A percentile compares a stretch with the other conserved stretches of the same genome.
Conservation (phyloP, 2,113 vertebrate species). For the Psittacula cyanocephala region DNA sequence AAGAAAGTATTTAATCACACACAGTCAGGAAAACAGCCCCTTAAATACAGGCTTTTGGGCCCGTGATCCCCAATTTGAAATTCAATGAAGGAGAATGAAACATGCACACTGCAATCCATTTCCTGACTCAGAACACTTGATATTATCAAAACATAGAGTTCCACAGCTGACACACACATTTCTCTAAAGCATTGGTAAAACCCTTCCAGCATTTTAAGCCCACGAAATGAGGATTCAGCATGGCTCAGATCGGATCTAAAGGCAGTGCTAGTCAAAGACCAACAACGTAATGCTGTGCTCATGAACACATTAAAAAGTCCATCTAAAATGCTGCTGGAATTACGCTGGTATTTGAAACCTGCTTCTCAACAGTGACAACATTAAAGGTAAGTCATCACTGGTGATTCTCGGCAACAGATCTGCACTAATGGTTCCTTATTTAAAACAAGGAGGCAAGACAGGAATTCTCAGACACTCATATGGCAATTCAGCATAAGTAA, state of each 20-base stretch:
- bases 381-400: neutral
- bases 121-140: slow-evolving; percentile 57
- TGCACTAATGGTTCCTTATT: neutral
- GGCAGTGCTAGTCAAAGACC: neutral
- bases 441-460: neutral
- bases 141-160: slow-evolving; percentile 48
- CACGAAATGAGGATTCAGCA: neutral
- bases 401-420: neutral
- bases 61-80: slow-evolving; percentile 31
- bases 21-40: slow-evolving; percentile 25
- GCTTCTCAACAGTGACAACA: neutral
- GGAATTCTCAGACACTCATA: neutral
- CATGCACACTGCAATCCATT: slow-evolving; percentile 33
- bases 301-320: slow-evolving; percentile 3
- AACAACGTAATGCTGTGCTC: neutral
- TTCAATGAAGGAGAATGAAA: slow-evolving; percentile 45
- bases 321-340: slow-evolving; percentile 8
- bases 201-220: slow-evolving; percentile 1
- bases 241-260: neutral
- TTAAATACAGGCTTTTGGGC: slow-evolving; percentile 16
- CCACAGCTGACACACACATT: slow-evolving; percentile 61
- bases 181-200: neutral
- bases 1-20: slow-evolving; percentile 48
- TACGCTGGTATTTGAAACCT: slow-evolving; percentile 28
- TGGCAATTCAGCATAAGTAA: neutral